These are phyloP conservation scores for Hydropotes inermis DNA, from an alignment of 2,113 vertebrate species.

Conservation along the genomic window DNA sequence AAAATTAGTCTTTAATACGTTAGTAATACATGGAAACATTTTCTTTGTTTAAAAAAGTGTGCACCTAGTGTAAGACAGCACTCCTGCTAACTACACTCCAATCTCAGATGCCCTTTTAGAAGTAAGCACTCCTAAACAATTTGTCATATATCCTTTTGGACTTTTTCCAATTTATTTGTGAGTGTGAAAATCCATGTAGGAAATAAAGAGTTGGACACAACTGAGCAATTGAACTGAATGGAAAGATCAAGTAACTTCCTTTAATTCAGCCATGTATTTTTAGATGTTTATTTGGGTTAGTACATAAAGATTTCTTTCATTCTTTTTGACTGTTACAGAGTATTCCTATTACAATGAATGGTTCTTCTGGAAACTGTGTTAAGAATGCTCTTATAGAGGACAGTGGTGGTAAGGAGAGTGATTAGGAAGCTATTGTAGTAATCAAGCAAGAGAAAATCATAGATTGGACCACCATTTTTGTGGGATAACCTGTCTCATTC, in stretches of 20 bases:
- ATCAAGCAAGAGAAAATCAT: neutral
- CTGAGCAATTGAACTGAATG: neutral
- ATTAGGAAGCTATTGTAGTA: neutral
- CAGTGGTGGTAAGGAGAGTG: neutral
- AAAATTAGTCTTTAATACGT: neutral
- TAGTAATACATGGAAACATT: neutral
- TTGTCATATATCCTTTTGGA: neutral
- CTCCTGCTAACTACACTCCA: neutral
- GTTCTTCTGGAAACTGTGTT: neutral
- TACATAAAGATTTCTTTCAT: neutral
- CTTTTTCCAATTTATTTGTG: neutral
- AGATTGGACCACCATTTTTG: neutral
- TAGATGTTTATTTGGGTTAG: neutral
- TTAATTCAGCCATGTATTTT: neutral
- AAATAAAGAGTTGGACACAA: neutral
- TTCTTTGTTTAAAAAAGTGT: neutral
- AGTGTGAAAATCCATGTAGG: neutral
- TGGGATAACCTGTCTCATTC: neutral
- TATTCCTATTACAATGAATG: neutral
- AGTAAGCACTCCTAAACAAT: neutral
- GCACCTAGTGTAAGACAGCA: neutral
- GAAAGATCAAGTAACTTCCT: neutral
- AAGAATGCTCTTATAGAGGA: neutral
- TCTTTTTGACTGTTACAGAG: neutral
- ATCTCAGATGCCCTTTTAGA: neutral